Base-by-base conservation (phyloP, 2,888 invertebrate genomes). In the Myathropa florea region DNA sequence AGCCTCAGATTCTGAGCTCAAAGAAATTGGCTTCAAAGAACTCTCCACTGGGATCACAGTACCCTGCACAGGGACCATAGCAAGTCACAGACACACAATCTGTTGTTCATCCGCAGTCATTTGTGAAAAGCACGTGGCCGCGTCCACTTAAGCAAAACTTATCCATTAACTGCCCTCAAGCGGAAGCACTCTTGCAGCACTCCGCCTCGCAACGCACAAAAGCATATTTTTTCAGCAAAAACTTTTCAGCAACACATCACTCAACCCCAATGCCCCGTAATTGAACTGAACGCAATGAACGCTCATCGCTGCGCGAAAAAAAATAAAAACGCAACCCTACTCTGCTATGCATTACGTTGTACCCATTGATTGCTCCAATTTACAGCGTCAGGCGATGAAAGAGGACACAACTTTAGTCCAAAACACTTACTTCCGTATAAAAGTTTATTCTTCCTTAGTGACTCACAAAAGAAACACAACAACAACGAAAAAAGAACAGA, bases 401-500 rank as follows among this genome's bases (percentile, higher is more conserved):
- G 21, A 23, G 36, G 33, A 9, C 28, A 14, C 28, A 70, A 60
- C 36, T 39, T 26, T 23, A 24, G 53, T n/a, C 33, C 28, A 60
- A 71, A 59, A 28, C 60, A 61, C 30, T 61, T 46, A 73, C 26
- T 63, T n/a, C n/a, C 53, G 55, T n/a, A 55, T 9, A 57, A 33
- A 64, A 65, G 57, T 75, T 57, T 39, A 65, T 65, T 57, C 26
- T 75, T 24, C 64, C 39, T 26, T 21, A 33, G 55, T 26, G 33
- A 39, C 12, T 36, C 18, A 64, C 73, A 65, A 65, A 55, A 57
- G n/a, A n/a, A n/a, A n/a, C n/a, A n/a, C n/a, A n/a, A n/a, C n/a
- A n/a, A 1, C 6, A 4, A 6, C 46, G 7, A n/a, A 6, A 3
- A 46, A 46, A 46, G 10, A 33, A 33, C 33, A 10, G 33, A 10